Base-by-base conservation (phyloP, 2,888 invertebrate species). In the Megalurothrips usitatus region DNA sequence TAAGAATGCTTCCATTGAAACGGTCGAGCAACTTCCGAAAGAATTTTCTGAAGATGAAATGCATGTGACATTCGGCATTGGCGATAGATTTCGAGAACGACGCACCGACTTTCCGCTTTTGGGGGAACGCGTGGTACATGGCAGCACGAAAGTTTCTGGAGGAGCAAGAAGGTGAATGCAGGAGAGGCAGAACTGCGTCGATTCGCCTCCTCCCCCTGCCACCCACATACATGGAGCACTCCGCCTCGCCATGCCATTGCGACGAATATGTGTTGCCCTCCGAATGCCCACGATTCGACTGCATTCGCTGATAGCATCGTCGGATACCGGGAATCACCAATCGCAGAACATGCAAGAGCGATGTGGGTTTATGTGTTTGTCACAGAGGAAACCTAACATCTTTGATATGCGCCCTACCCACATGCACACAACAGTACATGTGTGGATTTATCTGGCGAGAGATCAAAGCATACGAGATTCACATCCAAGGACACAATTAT, bases 401-500 rank as follows among this genome's bases (percentile, higher is more conserved):
- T 75, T 26, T 75, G 68, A 75, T 75, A 75, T 26, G 26, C 34
- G 58, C n/a, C 58, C 4, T 75, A 75, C 68, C 19, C 58, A 58
- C 58, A 58, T 58, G 17, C 19, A 58, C 6, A 19, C 34, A 43
- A 19, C 34, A 43, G 34, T 43, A 43, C 34, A 43, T 75, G 23
- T 75, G 68, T 26, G 68, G 68, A 23, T 75, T 75, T 75, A 75
- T 75, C 68, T 11, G 26, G 26, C 23, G 8, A 12, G 26, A n/a
- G 23, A 75, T 75, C 68, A 75, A 75, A n/a, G 19, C 58, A 58
- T 58, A 6, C 17, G 68, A 75, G 68, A 75, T 75, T 26, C 26
- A n/a, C 68, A 75, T 75, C 68, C 68, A 75, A 75, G 68, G 68
- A 75, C 68, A 75, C 68, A 75, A 75, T 75, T 75, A 75, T 75